Evolutionary conservation across 2,888 invertebrate genomes (phyloP), one percentile per base, ranked within the genome.

Genomic region (Cephonodes hylas): DNA sequence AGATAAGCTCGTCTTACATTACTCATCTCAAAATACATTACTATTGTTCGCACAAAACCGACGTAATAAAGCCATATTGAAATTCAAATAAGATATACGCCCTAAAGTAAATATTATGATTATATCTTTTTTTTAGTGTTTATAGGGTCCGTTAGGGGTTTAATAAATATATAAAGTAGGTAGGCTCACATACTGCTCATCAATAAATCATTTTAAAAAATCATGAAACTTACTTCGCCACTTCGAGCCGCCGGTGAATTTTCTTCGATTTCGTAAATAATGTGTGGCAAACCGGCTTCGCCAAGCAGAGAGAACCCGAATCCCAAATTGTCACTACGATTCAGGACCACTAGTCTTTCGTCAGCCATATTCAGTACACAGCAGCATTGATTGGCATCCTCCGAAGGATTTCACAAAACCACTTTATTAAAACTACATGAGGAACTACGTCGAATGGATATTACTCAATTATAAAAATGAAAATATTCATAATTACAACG

Each of bases 161-260:
- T 18, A 18, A 31, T 53, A 53, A 31, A 27, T 31, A 10, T 8
- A 15, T 20, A 53, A 31, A 53, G 53, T 53, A 53, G 53, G 53
- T 53, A 53, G 31, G 53, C 18, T 15, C 18, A 18, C 3, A 53
- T 10, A 53, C 18, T 10, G 27, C 18, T 53, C 27, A 18, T 31
- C 27, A 53, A 31, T 10, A 53, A 8, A 27, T 27, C 7, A 53
- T 10, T 31, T 8, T 18, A 53, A 53, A 31, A 53, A 53, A 18
- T 18, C 31, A 27, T 31, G 4, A 27, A 66, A 83, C 94, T 94
- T 94, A 97, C 97, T 96, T 96, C 95, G 86, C 96, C 97, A 90
- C 97, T 96, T 86, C 96, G 96, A 79, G 97, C 97, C 73, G 97
- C 97, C 88, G 98, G 97, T 78, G 97, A 98, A 93, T 97, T 97